Evolutionary conservation across 2,888 invertebrate species (phyloP), one percentile per base, ranked within the genome.

Genomic region (Sesamia inferens): DNA sequence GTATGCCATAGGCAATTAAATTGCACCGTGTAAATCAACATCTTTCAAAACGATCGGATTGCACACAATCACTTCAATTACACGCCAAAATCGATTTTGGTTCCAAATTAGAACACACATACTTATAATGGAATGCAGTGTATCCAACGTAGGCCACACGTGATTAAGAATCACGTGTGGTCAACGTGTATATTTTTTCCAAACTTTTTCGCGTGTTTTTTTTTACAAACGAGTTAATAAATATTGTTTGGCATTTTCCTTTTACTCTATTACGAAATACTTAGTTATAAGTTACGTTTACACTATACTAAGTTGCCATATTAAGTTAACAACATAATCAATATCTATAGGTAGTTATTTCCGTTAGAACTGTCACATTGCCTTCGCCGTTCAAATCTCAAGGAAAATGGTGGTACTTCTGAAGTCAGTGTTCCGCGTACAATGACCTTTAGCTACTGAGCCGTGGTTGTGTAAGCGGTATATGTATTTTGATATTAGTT

Each of bases 371-470:
- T 80, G 71, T 71, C 66, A 76, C 64, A 76, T 85, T 44, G 79
- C 88, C 87, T 85, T 88, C 80, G 74, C 78, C 88, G 48, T 70
- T 89, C 86, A 78, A 85, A 83, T 88, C 64, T 86, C 87, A 87
- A 87, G 84, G 88, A 84, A 85, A 85, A 80, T 81, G 42, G 47
- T 74, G 74, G 74, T 83, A 85, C 64, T 54, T 72, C 44, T 54
- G 63, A 67, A 65, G 63, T 39, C 69, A 69, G 55, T 69, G 79
- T 84, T 86, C 87, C 85, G 85, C 78, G 84, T 87, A 71, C 83
- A 80, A 80, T 47, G 77, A 84, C 86, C 85, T 85, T 85, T 77
- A 76, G 54, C 22, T 47, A 78, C 51, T 75, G 74, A 85, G 68
- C 13, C 47, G 69, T 69, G 71, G 11, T 61, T 66, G 22, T 61